Conservation (phyloP, 2,888 invertebrate genomes). For the Dryococelus australis region DNA sequence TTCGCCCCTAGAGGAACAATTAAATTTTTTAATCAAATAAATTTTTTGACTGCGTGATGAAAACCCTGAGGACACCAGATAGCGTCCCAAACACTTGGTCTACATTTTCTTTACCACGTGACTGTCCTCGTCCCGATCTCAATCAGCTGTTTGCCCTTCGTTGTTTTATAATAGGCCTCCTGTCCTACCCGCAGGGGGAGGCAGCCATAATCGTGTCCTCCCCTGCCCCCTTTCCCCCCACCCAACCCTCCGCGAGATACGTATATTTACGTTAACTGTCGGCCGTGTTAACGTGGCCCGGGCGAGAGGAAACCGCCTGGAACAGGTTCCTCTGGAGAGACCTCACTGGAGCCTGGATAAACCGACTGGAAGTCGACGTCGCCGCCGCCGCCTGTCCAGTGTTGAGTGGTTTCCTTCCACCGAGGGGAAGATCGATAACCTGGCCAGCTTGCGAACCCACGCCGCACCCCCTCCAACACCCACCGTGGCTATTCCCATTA, state of each 20-base stretch:
- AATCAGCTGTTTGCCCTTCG: constrained; percentile 40
- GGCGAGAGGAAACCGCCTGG: not conserved
- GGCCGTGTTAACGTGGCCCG: not conserved
- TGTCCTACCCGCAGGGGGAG: constrained; percentile 29
- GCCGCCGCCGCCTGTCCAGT: not conserved
- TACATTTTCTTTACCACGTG: not conserved
- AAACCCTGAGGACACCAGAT: too few relatives aligned
- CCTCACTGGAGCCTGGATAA: not conserved
- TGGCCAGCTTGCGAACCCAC: too few relatives aligned
- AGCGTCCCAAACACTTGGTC: too few relatives aligned
- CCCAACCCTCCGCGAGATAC: not conserved
- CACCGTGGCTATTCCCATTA: not conserved
- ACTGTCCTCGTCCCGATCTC: not conserved
- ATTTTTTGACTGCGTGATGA: too few relatives aligned
- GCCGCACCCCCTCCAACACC: too few relatives aligned
- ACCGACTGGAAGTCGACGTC: not conserved
- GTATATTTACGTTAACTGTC: not conserved
- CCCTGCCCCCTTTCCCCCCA: not conserved
- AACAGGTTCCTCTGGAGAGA: not conserved
- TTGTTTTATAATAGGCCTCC: constrained; percentile 21
- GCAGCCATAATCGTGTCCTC: constrained; percentile 27
- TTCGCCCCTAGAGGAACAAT: too few relatives aligned
- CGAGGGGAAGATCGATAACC: too few relatives aligned
- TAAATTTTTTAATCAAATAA: too few relatives aligned
- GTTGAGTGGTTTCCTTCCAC: too few relatives aligned